Percentiles rank a stretch among this genome's conserved stretches.
These are phyloP conservation scores for Probosciger aterrimus DNA, from an alignment of 2,113 vertebrate genomes.

Conservation along the genomic window DNA sequence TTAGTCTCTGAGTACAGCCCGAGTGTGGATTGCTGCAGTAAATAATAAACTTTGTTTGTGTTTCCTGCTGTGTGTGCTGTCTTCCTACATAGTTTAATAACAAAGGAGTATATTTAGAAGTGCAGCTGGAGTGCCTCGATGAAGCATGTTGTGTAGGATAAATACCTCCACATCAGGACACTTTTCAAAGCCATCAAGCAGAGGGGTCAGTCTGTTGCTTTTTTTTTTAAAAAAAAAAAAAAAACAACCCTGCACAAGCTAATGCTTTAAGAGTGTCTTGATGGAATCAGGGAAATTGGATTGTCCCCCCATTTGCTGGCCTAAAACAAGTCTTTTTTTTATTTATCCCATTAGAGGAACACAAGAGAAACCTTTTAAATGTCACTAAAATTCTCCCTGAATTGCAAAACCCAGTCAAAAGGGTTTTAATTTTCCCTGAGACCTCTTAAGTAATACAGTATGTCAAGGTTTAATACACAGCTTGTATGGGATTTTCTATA, in stretches of 20 bases:
- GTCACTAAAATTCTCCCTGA: constrained; percentile 87
- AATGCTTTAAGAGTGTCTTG: constrained; percentile 91
- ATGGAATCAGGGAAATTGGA: constrained; percentile 99
- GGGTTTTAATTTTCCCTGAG: constrained; percentile 78
- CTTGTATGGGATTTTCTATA: constrained; percentile 48
- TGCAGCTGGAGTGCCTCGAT: constrained; percentile 52
- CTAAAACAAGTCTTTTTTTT: constrained; percentile 84
- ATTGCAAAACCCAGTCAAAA: constrained; percentile 82
- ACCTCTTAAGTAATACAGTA: constrained; percentile 79
- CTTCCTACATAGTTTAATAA: constrained; percentile 65
- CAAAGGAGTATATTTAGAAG: constrained; percentile 55
- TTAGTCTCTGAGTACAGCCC: neutral
- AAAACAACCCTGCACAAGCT: constrained; percentile 71
- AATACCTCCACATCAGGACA: constrained; percentile 75
- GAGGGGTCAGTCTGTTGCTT: constrained; percentile 78
- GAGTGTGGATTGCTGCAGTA: neutral
- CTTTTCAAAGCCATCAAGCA: constrained; percentile 77
- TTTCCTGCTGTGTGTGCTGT: constrained; percentile 22
- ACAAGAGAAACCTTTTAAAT: constrained; percentile 88
- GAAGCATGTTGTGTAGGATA: constrained; percentile 59
- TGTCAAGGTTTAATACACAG: constrained; percentile 78
- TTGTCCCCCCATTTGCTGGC: constrained; percentile 96
- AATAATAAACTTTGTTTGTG: constrained; percentile 37
- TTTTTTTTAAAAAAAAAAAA: constrained; percentile 66
- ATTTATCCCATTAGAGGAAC: constrained; percentile 92